Conservation (phyloP, 2,888 invertebrate genomes). For the Oegoconia quadripuncta region DNA sequence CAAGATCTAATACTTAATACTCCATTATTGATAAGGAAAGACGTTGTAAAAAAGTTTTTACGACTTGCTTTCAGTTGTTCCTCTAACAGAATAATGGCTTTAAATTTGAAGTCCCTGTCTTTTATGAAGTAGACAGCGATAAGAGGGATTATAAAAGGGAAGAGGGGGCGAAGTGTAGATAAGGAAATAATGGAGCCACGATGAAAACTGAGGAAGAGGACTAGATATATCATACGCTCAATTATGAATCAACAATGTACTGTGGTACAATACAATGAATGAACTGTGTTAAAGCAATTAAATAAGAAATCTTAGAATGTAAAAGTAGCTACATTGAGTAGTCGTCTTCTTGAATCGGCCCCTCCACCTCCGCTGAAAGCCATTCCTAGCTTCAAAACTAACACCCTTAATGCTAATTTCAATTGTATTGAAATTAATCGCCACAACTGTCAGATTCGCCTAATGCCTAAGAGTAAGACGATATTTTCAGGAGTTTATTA, state of each 20-base stretch:
- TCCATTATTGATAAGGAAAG: conserved; percentile 38
- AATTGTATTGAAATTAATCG: no score
- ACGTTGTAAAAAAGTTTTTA: conserved; percentile 52
- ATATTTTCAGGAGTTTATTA: no score
- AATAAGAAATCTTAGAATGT: no score
- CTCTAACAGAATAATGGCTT: conserved; percentile 55
- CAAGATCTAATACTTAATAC: conserved; percentile 29
- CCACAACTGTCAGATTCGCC: no score
- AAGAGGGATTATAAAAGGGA: conserved; percentile 64
- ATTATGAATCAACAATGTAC: conserved; percentile 26
- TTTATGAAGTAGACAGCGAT: conserved; percentile 65
- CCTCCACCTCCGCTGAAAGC: no score
- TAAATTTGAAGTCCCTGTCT: conserved; percentile 58
- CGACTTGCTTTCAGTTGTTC: conserved; percentile 49
- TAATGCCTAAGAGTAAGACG: no score
- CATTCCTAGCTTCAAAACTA: no score
- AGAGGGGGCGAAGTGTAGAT: conserved; percentile 58
- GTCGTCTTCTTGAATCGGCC: no score
- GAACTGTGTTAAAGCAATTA: no score
- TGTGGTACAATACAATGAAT: neutral
- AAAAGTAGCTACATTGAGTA: no score
- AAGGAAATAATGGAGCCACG: conserved; percentile 60
- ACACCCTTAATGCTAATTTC: no score
- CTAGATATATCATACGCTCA: conserved; percentile 35
- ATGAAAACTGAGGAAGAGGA: conserved; percentile 52